Percentiles rank a stretch among this genome's conserved stretches.
These are phyloP conservation scores for Oxygymnocypris stewartii DNA, from an alignment of 2,113 vertebrate species.

Conservation along the genomic window DNA sequence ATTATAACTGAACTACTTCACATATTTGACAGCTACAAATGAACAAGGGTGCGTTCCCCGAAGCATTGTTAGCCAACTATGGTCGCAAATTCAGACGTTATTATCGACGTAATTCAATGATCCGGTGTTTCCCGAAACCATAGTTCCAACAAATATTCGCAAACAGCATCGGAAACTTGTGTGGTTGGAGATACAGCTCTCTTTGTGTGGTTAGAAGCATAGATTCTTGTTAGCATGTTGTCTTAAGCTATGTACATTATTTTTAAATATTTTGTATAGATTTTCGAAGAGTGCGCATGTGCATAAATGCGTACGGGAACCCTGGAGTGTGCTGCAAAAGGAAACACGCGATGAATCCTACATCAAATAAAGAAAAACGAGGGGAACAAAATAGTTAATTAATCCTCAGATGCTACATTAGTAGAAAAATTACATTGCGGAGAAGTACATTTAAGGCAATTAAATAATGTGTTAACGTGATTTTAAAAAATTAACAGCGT, in stretches of 20 bases:
- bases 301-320: not conserved
- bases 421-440: not conserved
- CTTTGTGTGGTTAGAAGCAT: not conserved
- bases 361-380: not conserved
- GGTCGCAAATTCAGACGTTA: not conserved
- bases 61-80: not conserved
- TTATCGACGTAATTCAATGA: not conserved
- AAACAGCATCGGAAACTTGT: not conserved
- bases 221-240: not conserved
- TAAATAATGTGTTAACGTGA: not conserved
- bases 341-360: not conserved
- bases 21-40: conserved; percentile 47
- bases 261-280: not conserved
- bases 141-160: not conserved
- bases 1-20: conserved; percentile 26
- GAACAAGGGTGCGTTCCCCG: not conserved
- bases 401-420: not conserved
- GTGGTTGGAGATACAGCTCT: not conserved
- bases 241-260: not conserved
- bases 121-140: not conserved
- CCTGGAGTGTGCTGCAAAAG: not conserved
- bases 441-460: not conserved
- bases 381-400: not conserved
- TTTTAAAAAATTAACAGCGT: not conserved
- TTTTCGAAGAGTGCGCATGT: not conserved